Percentiles rank a stretch among this genome's conserved stretches.
Conservation (phyloP, 2,888 invertebrate species). For the Acronicta leporina region DNA sequence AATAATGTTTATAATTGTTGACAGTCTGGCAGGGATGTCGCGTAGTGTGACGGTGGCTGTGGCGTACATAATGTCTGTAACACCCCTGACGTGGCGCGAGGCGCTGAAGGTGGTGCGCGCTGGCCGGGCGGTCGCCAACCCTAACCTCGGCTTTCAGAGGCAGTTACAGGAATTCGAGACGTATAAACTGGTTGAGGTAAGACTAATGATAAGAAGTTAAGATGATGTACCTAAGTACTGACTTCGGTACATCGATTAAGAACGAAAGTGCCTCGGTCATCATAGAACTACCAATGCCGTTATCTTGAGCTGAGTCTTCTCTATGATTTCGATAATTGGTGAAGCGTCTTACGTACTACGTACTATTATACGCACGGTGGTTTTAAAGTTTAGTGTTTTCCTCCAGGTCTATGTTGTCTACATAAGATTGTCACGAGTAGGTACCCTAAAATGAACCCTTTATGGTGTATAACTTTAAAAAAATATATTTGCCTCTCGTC, state of each 20-base stretch:
- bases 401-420: too few species aligned
- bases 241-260: not conserved
- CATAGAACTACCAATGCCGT: too few species aligned
- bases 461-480: too few species aligned
- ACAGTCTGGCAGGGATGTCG: slow-evolving; percentile 98
- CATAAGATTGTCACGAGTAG: too few species aligned
- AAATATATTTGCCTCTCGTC: too few species aligned
- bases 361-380: too few species aligned
- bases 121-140: slow-evolving; percentile 97
- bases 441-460: too few species aligned
- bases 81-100: slow-evolving; percentile 96
- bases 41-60: slow-evolving; percentile 98
- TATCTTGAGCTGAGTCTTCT: not conserved
- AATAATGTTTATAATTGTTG: not conserved
- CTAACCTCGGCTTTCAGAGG: slow-evolving; percentile 98
- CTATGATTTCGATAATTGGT: too few species aligned
- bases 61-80: slow-evolving; percentile 98
- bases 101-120: slow-evolving; percentile 97
- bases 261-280: too few species aligned
- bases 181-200: slow-evolving; percentile 93
- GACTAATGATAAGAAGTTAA: too few species aligned
- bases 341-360: too few species aligned
- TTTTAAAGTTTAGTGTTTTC: too few species aligned
- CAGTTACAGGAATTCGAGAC: slow-evolving; percentile 97
- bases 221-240: not conserved